Evolutionary conservation across 2,113 vertebrate species (phyloP), one percentile per base, ranked within the genome.

Genomic region (Takifugu flavidus): DNA sequence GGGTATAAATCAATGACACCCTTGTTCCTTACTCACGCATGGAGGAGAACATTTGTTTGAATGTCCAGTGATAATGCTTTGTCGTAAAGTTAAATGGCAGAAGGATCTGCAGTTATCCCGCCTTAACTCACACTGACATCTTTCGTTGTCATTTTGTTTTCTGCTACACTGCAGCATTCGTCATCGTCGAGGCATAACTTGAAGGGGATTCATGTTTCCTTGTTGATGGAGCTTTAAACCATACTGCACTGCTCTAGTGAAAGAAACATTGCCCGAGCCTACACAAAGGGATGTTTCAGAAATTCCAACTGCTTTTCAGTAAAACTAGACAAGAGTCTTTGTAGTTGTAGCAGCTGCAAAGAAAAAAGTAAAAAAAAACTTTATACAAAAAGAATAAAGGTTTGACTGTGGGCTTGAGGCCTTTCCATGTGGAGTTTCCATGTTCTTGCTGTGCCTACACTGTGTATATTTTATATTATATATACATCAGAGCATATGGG

Each of bases 1-100:
- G 39, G 61, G 62, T 57, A 79, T 66, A 66, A 67, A 71, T 61
- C 62, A 76, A 70, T 67, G 54, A 70, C 43, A 66, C 43, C 54
- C 43, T 60, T 51, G 46, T 54, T 63, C 50, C 61, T 31, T 59
- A 60, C 53, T 69, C 60, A 15, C 31, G 54, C 5, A 61, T 28
- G n/a, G 52, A 54, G 49, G 25, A 34, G 29, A 69, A 28, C 28
- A 60, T 74, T 72, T 72, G 49, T 67, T 72, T 78, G 31, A 12
- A 56, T 1, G 4, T 28, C 20, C 54, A 53, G 29, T 59, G 59
- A 64, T 75, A 49, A 46, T 54, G 25, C 65, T 67, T 70, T 60
- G 49, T 61, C 4, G 0, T 39, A 45, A 42, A 49, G 25, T 51
- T 65, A 66, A 77, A 77, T 59, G 45, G 13, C 66, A 58, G 50